Evolutionary conservation across 2,888 invertebrate genomes (phyloP).

Genomic region (Drosophila suboccidentalis): DNA sequence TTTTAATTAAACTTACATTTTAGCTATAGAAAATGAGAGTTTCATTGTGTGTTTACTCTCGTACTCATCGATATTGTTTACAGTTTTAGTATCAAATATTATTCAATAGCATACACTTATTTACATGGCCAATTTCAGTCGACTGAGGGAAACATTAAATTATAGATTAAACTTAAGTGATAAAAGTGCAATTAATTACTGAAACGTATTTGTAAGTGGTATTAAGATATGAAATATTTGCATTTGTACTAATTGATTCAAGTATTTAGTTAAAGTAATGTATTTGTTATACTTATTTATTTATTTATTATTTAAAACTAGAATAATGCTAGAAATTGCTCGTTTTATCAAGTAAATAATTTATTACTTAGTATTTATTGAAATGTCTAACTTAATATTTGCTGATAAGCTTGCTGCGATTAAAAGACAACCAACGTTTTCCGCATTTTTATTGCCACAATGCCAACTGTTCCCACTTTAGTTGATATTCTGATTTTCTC

Average conservation of each 20-base stretch:
- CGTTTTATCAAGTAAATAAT: not conserved
- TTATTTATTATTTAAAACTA: not conserved
- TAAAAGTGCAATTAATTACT: conserved; percentile 4
- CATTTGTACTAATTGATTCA: not conserved
- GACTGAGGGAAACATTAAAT: not conserved
- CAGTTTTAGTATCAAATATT: not conserved
- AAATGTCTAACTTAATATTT: not conserved
- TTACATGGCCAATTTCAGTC: not conserved
- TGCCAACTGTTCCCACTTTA: conserved; percentile 50
- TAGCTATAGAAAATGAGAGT: conserved; percentile 24
- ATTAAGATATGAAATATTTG: not conserved
- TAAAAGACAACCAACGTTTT: not conserved
- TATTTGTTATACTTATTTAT: not conserved
- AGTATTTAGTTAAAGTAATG: not conserved
- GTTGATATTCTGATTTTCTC: not conserved
- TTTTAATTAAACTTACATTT: conserved; percentile 22
- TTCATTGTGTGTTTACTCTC: not conserved
- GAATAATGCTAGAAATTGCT: not conserved
- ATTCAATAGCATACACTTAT: conserved; percentile 1
- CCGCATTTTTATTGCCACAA: not conserved
- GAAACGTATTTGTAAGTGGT: not conserved
- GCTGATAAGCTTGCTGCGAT: too few relatives aligned
- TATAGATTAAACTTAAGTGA: not conserved
- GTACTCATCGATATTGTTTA: conserved; percentile 7
- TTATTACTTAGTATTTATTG: not conserved